phyloP scores from a whole-genome alignment of 2,888 invertebrate species.

The Cosmia trapezina region DNA sequence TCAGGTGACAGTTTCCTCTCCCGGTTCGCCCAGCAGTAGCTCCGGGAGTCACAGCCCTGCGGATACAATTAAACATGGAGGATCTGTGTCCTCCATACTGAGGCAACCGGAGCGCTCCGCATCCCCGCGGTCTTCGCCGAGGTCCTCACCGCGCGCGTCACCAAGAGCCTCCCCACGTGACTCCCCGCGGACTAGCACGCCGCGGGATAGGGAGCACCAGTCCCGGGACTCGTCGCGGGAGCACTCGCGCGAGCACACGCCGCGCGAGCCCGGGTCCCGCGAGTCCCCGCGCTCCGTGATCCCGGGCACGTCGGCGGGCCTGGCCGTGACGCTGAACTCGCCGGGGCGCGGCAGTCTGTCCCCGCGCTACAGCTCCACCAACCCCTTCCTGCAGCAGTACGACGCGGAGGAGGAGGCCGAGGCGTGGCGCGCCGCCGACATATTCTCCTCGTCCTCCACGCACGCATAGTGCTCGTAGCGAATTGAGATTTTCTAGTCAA shows the following conservation, averaged over 20 bases:
- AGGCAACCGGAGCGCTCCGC: conserved; percentile 84
- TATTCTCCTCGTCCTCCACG: conserved; percentile 87
- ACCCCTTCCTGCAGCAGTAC: conserved; percentile 91
- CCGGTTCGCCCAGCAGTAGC: conserved; percentile 97
- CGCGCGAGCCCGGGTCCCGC: conserved; percentile 71
- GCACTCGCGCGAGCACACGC: conserved; percentile 69
- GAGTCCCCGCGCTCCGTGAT: conserved; percentile 79
- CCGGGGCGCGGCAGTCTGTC: conserved; percentile 72
- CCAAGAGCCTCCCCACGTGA: conserved; percentile 81
- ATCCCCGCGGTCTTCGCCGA: conserved; percentile 83
- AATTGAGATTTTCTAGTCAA: conserved; percentile 90
- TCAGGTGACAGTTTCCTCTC: conserved; percentile 91
- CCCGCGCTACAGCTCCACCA: conserved; percentile 89
- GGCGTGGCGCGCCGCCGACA: conserved; percentile 87
- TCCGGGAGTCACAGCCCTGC: conserved; percentile 95
- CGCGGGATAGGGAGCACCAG: conserved; percentile 76
- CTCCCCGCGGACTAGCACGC: conserved; percentile 83
- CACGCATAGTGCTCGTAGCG: conserved; percentile 88
- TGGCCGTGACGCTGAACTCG: conserved; percentile 91
- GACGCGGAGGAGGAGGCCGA: conserved; percentile 88
- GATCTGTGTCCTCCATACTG: conserved; percentile 87
- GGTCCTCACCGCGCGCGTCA: conserved; percentile 81
- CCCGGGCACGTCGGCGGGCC: conserved; percentile 91
- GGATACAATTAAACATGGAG: conserved; percentile 93
- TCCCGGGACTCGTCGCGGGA: conserved; percentile 81